Percentiles rank a stretch among this genome's conserved stretches.
Conservation (phyloP, 2,888 invertebrate species). For the Zaprionus lineosus region DNA sequence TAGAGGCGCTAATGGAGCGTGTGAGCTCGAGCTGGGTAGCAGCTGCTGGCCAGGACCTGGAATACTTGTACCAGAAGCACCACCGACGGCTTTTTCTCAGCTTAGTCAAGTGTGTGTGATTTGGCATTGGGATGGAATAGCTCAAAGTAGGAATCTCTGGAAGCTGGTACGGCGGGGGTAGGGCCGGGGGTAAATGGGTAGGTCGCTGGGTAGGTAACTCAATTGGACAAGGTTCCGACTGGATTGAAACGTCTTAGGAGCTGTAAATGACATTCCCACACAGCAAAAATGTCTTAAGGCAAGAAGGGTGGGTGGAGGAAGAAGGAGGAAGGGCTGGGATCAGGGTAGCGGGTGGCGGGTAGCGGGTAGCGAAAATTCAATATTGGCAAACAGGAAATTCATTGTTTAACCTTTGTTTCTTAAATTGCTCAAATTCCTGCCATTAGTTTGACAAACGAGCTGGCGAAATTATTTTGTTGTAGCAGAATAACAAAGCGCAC, state of each 20-base stretch:
- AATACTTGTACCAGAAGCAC: background rate
- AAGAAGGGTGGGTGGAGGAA: background rate
- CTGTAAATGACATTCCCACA: slow-evolving; percentile 49
- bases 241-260: too few relatives aligned
- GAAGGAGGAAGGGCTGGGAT: background rate
- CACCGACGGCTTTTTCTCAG: slow-evolving; percentile 47
- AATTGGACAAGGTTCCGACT: too few relatives aligned
- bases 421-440: slow-evolving; percentile 75
- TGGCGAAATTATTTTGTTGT: slow-evolving; percentile 73
- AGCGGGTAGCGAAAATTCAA: slow-evolving; percentile 64
- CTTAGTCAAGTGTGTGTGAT: slow-evolving; percentile 64
- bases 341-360: slow-evolving; percentile 1
- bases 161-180: too few relatives aligned
- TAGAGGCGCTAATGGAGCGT: slow-evolving; percentile 76
- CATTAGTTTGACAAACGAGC: slow-evolving; percentile 79
- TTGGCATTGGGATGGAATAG: slow-evolving; percentile 13
- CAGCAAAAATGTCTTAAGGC: slow-evolving; percentile 13
- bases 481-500: slow-evolving; percentile 43
- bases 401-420: slow-evolving; percentile 79
- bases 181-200: too few relatives aligned
- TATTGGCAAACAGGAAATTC: slow-evolving; percentile 70
- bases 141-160: slow-evolving; percentile 8
- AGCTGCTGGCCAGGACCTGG: slow-evolving; percentile 28
- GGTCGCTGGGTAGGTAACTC: too few relatives aligned
- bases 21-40: slow-evolving; percentile 62